Base-by-base conservation (phyloP, 2,797 vertebrate species). In the Cuculus canorus region DNA sequence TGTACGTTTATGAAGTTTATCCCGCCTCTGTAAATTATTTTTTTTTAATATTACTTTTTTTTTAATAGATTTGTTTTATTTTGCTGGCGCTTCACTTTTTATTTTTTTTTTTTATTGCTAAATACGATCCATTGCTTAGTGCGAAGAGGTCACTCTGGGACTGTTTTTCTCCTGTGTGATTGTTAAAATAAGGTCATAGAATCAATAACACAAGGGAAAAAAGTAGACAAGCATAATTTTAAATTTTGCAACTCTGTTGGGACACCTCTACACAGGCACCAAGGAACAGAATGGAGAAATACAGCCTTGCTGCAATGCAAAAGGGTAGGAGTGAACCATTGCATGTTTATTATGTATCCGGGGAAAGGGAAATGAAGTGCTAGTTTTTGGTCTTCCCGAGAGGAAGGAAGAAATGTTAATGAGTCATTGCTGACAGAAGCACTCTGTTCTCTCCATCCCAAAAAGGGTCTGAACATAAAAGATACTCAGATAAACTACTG, bases 361-460 rank as follows among this genome's bases (percentile, higher is more conserved):
- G 87, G 68, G 85, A 90, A 93, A 91, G 64, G 80, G 59, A 93
- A 90, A 86, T 84, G 82, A 92, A 88, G 27, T 88, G 75, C 77
- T 59, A 43, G 77, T 90, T 86, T 95, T 94, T n/a, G 86, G 73
- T 72, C 92, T 93, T 96, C 90, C 95, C 70, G 64, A 87, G 81
- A 94, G 92, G 94, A 96, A 96, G 93, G 91, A 92, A 96, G 92
- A 88, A 80, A 88, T 88, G 73, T 91, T 87, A 89, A 52, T 0
- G 70, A 94, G 92, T 95, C 95, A 93, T 2, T 92, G 91, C 79
- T 93, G 91, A 96, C 73, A 97, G 82, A 84, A 90, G 70, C 83
- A 80, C 73, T 90, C 52, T 76, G 71, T 64, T 76, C 85, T 77
- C 45, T 82, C 57, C 65, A 80, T 59, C 37, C 77, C 65, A 72